phyloP scores from a whole-genome alignment of 2,797 vertebrate species.

The Cossypha caffra region DNA sequence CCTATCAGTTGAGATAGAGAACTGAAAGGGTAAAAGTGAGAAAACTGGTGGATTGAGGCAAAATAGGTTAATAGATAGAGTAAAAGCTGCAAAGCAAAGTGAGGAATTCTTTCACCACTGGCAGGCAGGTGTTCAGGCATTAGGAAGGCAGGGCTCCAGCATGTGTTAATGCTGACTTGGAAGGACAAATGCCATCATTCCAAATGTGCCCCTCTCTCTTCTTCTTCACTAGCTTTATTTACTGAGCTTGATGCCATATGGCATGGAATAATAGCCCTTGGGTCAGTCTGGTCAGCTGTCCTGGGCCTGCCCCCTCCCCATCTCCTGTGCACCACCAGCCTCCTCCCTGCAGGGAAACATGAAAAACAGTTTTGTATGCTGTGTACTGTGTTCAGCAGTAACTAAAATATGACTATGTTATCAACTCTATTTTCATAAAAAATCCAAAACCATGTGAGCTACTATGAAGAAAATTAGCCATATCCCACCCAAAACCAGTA shows the following conservation, averaged over 20 bases:
- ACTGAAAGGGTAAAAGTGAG: not conserved
- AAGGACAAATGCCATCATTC: not conserved
- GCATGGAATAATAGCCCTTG: not conserved
- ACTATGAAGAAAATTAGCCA: not conserved
- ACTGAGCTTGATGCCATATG: no score
- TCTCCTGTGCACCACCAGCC: rapidly evolving
- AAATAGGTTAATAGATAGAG: not conserved
- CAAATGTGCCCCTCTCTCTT: not conserved
- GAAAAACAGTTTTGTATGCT: not conserved
- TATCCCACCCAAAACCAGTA: not conserved
- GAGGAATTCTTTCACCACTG: not conserved
- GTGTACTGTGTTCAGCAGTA: not conserved
- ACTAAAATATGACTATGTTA: not conserved
- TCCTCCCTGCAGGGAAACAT: not conserved
- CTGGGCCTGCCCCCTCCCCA: rapidly evolving
- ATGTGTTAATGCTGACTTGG: rapidly evolving
- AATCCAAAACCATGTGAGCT: not conserved
- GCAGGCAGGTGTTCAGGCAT: not conserved
- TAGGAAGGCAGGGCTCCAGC: rapidly evolving
- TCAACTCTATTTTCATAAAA: not conserved
- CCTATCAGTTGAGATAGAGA: not conserved
- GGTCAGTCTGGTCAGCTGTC: not conserved
- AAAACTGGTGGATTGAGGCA: not conserved
- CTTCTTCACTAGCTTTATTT: not conserved
- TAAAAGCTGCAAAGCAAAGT: not conserved